Evolutionary conservation across 2,797 vertebrate genomes (phyloP).

Genomic region (Lagorchestes hirsutus): DNA sequence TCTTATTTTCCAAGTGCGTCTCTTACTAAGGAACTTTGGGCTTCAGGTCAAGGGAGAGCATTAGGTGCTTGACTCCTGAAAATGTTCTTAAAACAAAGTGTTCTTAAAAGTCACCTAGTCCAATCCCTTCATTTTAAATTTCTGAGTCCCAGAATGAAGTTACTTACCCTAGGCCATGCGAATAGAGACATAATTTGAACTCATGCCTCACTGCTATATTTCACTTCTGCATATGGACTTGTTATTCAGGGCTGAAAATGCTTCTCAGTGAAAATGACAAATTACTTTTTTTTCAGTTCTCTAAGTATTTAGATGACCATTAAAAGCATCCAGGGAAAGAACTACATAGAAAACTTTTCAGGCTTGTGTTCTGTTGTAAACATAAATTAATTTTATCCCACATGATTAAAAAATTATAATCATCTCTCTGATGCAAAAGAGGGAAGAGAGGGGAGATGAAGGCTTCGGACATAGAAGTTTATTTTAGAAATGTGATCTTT

Average conservation of each 20-base stretch:
- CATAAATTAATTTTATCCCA: slow-evolving; percentile 40
- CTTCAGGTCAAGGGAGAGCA: background rate
- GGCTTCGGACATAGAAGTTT: background rate
- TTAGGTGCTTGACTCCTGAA: background rate
- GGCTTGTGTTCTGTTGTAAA: slow-evolving; percentile 15
- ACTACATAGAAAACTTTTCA: slow-evolving; percentile 47
- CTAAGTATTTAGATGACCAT: slow-evolving; percentile 50
- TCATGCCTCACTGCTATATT: background rate
- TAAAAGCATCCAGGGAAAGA: slow-evolving; percentile 56
- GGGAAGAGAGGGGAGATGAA: background rate
- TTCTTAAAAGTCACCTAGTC: background rate
- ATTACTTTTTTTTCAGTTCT: slow-evolving; percentile 36
- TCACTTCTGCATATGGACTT: slow-evolving; percentile 60
- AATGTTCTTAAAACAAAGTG: background rate
- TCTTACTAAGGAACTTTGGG: background rate
- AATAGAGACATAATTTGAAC: background rate
- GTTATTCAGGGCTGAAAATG: slow-evolving; percentile 27
- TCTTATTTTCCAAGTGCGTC: background rate
- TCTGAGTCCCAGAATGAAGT: background rate
- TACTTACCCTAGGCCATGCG: background rate
- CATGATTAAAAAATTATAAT: slow-evolving; percentile 42
- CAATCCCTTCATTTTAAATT: background rate
- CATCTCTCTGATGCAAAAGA: slow-evolving; percentile 35
- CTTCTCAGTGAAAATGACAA: slow-evolving; percentile 58
- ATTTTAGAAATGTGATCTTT: slow-evolving; percentile 31